Evolutionary conservation across 2,888 invertebrate genomes (phyloP).

Genomic region (Ornithoptera alexandrae): DNA sequence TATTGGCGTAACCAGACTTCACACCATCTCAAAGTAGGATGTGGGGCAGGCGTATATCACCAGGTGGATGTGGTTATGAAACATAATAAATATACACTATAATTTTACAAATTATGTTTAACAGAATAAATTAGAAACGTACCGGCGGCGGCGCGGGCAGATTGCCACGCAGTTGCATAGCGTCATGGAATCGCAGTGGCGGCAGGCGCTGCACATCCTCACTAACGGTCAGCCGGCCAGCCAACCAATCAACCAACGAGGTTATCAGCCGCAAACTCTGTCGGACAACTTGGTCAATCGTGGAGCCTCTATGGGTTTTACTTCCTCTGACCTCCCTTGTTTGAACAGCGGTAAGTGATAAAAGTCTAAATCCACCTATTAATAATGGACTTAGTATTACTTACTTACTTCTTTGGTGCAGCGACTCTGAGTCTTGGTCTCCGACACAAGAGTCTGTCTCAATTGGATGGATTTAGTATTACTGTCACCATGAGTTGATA

Average conservation of each 20-base stretch:
- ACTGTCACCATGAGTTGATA: too few species aligned
- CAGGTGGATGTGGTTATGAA: too few species aligned
- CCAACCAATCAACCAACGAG: slow-evolving; percentile 10
- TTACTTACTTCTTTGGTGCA: too few species aligned
- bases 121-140: slow-evolving; percentile 66
- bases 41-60: too few species aligned
- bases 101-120: background rate
- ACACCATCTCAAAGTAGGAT: too few species aligned
- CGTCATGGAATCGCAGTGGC: slow-evolving; percentile 90
- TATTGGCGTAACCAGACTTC: too few species aligned
- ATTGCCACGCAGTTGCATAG: slow-evolving; percentile 87
- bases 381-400: too few species aligned
- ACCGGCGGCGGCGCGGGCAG: slow-evolving; percentile 79
- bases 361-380: too few species aligned
- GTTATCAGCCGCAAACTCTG: background rate
- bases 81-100: too few species aligned
- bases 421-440: too few species aligned
- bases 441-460: too few species aligned
- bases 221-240: slow-evolving; percentile 47
- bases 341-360: slow-evolving; percentile 33
- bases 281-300: slow-evolving; percentile 30
- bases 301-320: slow-evolving; percentile 1
- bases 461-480: too few species aligned
- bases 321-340: slow-evolving; percentile 32
- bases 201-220: slow-evolving; percentile 86